Evolutionary conservation across 2,113 vertebrate genomes (phyloP).

Genomic region (Triplophysa tibetana): DNA sequence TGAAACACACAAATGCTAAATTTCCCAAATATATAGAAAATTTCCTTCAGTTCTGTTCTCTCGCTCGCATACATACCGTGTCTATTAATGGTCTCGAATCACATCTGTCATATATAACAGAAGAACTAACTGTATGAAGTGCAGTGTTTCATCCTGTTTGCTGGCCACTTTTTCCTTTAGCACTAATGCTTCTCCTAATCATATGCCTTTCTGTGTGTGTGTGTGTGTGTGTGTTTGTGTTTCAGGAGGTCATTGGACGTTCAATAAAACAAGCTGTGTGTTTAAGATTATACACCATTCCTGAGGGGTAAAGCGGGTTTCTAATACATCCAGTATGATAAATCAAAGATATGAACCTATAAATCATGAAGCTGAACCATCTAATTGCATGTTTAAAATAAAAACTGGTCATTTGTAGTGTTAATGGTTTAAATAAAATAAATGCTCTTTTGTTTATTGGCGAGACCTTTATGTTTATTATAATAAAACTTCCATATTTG

Average conservation of each 20-base stretch:
- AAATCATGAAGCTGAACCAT: too few species aligned
- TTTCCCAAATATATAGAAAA: background rate
- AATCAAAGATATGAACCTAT: background rate
- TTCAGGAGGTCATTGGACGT: slow-evolving; percentile 82
- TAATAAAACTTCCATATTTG: background rate
- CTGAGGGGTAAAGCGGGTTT: slow-evolving; percentile 76
- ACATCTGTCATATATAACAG: background rate
- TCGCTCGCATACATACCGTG: background rate
- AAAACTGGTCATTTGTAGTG: too few species aligned
- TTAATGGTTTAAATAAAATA: too few species aligned
- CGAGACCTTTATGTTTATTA: too few species aligned
- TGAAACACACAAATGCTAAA: background rate
- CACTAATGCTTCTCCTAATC: slow-evolving; percentile 14
- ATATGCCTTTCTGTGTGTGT: background rate
- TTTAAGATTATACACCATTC: slow-evolving; percentile 81
- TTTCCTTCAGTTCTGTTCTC: background rate
- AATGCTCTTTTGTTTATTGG: too few species aligned
- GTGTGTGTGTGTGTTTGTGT: background rate
- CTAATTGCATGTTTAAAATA: too few species aligned
- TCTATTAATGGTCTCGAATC: background rate
- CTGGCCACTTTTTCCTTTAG: background rate
- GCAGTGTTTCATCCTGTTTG: background rate
- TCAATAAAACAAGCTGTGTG: slow-evolving; percentile 84
- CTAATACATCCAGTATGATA: background rate
- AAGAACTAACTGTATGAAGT: slow-evolving; percentile 8